Base-by-base conservation (phyloP, 2,797 vertebrate genomes). In the Tarsius wallacei region DNA sequence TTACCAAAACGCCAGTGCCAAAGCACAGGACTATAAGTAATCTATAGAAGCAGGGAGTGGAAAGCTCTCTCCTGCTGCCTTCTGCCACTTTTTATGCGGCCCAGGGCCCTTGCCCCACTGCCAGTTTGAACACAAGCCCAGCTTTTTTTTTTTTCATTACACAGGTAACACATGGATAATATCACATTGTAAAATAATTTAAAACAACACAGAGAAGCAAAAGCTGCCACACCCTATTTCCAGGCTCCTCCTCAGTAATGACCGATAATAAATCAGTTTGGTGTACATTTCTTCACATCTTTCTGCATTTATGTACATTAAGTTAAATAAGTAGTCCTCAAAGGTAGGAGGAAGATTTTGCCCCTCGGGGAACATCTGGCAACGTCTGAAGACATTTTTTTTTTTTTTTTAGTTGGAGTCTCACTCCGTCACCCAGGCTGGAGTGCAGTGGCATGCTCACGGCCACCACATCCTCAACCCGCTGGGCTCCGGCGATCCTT, bases 111-210 rank as follows among this genome's bases (percentile, higher is more conserved):
- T 93, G 24, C 10, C 66, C 33, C 9, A 33, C n/a, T 19, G n/a
- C 10, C 0, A 63, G 49, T 47, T 70, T 51, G 83, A 93, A 84
- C 81, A 91, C 28, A 93, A 70, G 22, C n/a, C 4, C 49, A 66
- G 22, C 59, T 36, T 77, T 12, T 74, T 64, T 94, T 33, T 78
- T 59, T 88, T 73, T 81, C 21, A 26, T 92, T 53, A 66, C 5
- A 53, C 7, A 59, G 33, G 24, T 68, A 93, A 70, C 42, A 90
- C 2, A 83, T 36, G 33, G 81, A 88, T 33, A 1, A 47, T 83
- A 68, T 76, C 73, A 93, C 53, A 36, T 4, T 31, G 13, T 71
- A 87, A 87, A 70, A 90, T 68, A 76, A 92, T n/a, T 64, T 92
- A 76, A 85, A 96, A 87, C n/a, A 85, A 81, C 36, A 59, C 21